These are phyloP conservation scores for Eulemur rubriventer DNA, from an alignment of 2,797 vertebrate species.

Conservation along the genomic window DNA sequence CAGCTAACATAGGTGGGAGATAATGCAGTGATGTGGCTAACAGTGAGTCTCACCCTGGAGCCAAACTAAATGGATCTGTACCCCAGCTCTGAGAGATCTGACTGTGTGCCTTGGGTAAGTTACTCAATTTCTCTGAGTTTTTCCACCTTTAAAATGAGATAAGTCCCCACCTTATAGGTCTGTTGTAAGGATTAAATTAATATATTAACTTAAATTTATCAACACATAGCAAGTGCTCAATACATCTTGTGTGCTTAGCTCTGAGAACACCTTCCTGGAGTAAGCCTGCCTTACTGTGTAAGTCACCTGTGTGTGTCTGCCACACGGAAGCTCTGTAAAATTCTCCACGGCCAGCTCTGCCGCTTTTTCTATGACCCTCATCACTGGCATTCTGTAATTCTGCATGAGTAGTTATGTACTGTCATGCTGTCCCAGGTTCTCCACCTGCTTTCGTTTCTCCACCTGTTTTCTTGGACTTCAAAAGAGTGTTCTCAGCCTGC, in stretches of 20 bases:
- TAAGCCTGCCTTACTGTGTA: not conserved
- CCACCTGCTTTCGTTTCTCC: not conserved
- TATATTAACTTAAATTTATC: not conserved
- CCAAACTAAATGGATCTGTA: not conserved
- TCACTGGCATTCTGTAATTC: not conserved
- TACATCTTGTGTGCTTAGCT: not conserved
- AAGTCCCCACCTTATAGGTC: not conserved
- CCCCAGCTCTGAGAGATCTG: not conserved
- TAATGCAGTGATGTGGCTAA: not conserved
- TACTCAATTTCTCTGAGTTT: not conserved
- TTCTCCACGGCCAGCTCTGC: not conserved
- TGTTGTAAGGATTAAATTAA: not conserved
- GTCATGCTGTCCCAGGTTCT: not conserved
- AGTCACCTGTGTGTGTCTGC: no score
- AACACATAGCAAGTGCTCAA: not conserved
- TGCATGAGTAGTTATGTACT: not conserved
- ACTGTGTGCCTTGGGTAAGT: not conserved
- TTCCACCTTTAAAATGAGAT: not conserved
- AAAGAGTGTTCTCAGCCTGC: not conserved
- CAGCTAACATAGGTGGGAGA: not conserved
- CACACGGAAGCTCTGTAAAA: not conserved
- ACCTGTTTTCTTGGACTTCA: not conserved
- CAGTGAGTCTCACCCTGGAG: not conserved
- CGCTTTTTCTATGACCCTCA: not conserved
- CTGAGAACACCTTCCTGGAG: not conserved